Base-by-base conservation (phyloP, 2,888 invertebrate genomes). In the Erebia epiphron region DNA sequence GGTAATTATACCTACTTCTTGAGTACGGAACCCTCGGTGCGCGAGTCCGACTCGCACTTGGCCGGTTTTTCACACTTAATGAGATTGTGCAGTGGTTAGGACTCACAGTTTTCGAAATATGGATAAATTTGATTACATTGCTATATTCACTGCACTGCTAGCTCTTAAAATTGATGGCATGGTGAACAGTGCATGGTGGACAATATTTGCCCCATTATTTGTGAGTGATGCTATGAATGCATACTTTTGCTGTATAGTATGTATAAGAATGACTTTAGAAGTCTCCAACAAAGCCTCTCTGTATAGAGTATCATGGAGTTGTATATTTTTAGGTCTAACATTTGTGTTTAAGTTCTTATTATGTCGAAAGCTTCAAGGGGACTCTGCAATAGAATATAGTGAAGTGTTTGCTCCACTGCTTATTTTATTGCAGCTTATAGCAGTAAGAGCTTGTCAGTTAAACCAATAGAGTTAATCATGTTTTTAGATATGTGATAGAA, bases 21-120 rank as follows among this genome's bases (percentile, higher is more conserved):
- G n/a, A n/a, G n/a, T n/a, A n/a, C n/a, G n/a, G n/a, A n/a, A n/a
- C n/a, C n/a, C n/a, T n/a, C n/a, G n/a, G n/a, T n/a, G n/a, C n/a
- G n/a, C n/a, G n/a, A n/a, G n/a, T n/a, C n/a, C n/a, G n/a, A n/a
- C n/a, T n/a, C n/a, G n/a, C n/a, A n/a, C n/a, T n/a, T n/a, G n/a
- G n/a, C n/a, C n/a, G n/a, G n/a, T n/a, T n/a, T 87, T 97, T 98
- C 89, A 97, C 97, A 65, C 90, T 98, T 68, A 95, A 96, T 77
- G 99, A 99, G 90, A 94, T 99, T 71, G 97, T 98, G 64, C 95
- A 96, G 76, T 99, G 99, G 99, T 94, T 99, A 68, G 98, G 99
- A 76, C 94, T 99, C 67, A 98, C 99, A 18, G 96, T 98, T 71
- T 98, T 99, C 88, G 99, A 99, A 92, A 97, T 99, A 85, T 97